Evolutionary conservation across 2,797 vertebrate genomes (phyloP), one percentile per base, ranked within the genome.

Genomic region (Helarctos malayanus): DNA sequence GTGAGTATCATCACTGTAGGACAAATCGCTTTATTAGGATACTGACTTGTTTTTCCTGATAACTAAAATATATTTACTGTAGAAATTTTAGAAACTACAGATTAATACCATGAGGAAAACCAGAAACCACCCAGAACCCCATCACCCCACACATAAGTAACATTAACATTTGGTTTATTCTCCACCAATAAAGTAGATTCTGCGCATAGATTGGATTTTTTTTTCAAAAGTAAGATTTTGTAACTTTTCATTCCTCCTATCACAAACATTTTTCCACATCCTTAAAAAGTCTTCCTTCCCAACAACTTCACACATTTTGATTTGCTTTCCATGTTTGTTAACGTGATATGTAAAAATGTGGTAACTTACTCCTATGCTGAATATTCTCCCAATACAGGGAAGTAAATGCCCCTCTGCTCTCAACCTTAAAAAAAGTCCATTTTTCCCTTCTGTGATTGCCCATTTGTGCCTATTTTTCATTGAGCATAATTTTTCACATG

Each of bases 361-460:
- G 21, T 47, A 49, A 91, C 4, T 29, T 59, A 63, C 25, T 52
- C 7, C 16, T 41, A 23, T 47, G 15, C 10, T 91, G 56, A 49
- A 23, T 29, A 75, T 29, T 68, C 13, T 86, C 75, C 45, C 15
- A 32, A n/a, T n/a, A n/a, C 29, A n/a, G 61, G 61, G 29, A 65
- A 7, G 10, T 65, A 89, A 91, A 79, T 12, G 86, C 32, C 18
- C 8, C 23, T 59, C 18, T 7, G 3, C 11, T 35, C 16, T 1
- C 7, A 87, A 90, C 52, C 27, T 75, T 63, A 23, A 29, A 75
- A 75, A 32, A 83, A 69, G 71, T 35, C 7, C 23, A 25, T 18
- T 41, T 63, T 71, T 86, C 83, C 21, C 59, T 61, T 89, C 95
- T 56, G 63, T 49, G 93, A 56, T 49, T 92, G 65, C 29, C 45